These are phyloP conservation scores for Temnothorax longispinosus DNA, from an alignment of 1,140 invertebrate genomes.

Conservation along the genomic window DNA sequence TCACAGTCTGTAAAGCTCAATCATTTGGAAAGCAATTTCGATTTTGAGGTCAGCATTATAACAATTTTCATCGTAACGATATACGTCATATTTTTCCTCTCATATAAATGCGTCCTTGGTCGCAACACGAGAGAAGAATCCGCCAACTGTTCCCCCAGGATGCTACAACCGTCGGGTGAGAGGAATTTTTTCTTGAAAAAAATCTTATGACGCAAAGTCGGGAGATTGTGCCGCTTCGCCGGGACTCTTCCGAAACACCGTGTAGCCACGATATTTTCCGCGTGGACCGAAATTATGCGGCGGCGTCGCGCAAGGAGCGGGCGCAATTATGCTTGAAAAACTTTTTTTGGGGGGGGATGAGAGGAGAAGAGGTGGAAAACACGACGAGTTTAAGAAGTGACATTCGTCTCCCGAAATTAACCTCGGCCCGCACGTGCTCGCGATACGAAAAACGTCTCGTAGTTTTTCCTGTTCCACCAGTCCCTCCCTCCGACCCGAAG, in stretches of 20 bases:
- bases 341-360: slow-evolving; percentile 60
- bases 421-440: slow-evolving; percentile 69
- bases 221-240: slow-evolving; percentile 12
- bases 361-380: slow-evolving; percentile 5
- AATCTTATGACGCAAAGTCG: slow-evolving; percentile 62
- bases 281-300: slow-evolving; percentile 62
- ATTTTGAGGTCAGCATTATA: neutral
- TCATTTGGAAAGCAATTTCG: slow-evolving; percentile 25
- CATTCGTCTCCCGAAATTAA: slow-evolving; percentile 78
- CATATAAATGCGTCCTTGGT: neutral
- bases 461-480: slow-evolving; percentile 29
- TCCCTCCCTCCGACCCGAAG: slow-evolving; percentile 13
- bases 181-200: slow-evolving; percentile 62
- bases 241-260: slow-evolving; percentile 31
- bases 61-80: slow-evolving; percentile 1
- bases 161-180: neutral
- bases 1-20: neutral
- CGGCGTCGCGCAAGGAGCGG: slow-evolving; percentile 25
- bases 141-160: slow-evolving; percentile 36
- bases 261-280: slow-evolving; percentile 71
- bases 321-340: slow-evolving; percentile 75
- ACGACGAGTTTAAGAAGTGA: slow-evolving; percentile 76
- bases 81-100: neutral
- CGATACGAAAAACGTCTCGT: slow-evolving; percentile 70
- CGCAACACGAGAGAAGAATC: neutral